Evolutionary conservation across 2,888 invertebrate species (phyloP).

Genomic region (Bembecia ichneumoniformis): DNA sequence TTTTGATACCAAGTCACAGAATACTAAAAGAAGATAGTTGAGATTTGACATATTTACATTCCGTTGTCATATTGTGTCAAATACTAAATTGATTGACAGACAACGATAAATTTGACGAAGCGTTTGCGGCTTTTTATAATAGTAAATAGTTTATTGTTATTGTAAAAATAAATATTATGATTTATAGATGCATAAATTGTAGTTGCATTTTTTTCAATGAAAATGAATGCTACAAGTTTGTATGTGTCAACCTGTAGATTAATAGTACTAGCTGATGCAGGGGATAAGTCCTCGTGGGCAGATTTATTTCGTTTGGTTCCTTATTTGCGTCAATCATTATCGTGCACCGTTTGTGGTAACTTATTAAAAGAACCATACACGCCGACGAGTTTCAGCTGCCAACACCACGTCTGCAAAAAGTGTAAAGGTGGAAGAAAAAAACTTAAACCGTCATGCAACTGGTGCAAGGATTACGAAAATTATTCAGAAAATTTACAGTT

Average conservation of each 20-base stretch:
- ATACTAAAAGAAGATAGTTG: too few species aligned
- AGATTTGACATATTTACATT: too few species aligned
- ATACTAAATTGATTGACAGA: too few species aligned
- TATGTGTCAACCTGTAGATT: slow-evolving; percentile 87
- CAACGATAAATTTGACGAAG: slow-evolving; percentile 16
- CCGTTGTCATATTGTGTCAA: too few species aligned
- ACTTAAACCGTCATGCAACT: slow-evolving; percentile 85
- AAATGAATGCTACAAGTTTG: slow-evolving; percentile 86
- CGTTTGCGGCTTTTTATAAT: slow-evolving; percentile 58
- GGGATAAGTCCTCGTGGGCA: slow-evolving; percentile 81
- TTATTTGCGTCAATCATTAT: slow-evolving; percentile 87
- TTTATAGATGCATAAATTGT: slow-evolving; percentile 33
- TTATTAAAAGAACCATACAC: slow-evolving; percentile 86
- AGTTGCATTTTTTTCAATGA: slow-evolving; percentile 29
- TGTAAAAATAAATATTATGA: slow-evolving; percentile 51
- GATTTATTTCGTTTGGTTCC: slow-evolving; percentile 88
- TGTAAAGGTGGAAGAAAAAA: slow-evolving; percentile 90
- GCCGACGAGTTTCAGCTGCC: slow-evolving; percentile 83
- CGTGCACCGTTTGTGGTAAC: slow-evolving; percentile 91
- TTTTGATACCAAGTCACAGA: too few species aligned
- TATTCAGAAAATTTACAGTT: slow-evolving; percentile 88
- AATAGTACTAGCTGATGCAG: slow-evolving; percentile 81
- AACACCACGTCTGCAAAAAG: slow-evolving; percentile 89
- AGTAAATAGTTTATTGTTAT: slow-evolving; percentile 31
- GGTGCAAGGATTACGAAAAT: slow-evolving; percentile 87